Evolutionary conservation across 2,797 vertebrate species (phyloP), one percentile per base, ranked within the genome.

Genomic region (Uromys caudimaculatus): DNA sequence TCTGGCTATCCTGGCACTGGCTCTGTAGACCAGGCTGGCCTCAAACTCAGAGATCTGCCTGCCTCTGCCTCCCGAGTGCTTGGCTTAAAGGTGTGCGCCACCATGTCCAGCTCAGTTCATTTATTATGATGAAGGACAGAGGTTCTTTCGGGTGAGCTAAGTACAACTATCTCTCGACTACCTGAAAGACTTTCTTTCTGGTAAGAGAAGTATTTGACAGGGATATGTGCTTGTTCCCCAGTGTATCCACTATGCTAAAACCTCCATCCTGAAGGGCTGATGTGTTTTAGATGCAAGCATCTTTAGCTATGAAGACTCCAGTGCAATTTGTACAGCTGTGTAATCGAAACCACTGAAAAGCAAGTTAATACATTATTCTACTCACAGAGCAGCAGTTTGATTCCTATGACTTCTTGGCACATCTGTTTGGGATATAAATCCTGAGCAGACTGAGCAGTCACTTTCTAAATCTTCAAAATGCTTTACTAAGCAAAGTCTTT

Each of bases 361-460:
- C 97, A 95, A 97, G 96, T 98, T 98, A 97, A 98, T 98, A 92
- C 97, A 97, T 98, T 97, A 97, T 97, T 97, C 96, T 90, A 75
- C 93, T 98, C 97, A 97, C 97, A 96, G 89, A 97, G 89, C 83
- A 97, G 98, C 97, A 90, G 91, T 98, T 98, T 98, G 98, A 97
- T 98, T 98, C 97, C 98, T 97, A 94, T 95, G 98, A 97, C 97
- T 98, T 97, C 97, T 96, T 98, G 98, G 98, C 98, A 97, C 98
- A 97, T 98, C 97, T 98, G 95, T 95, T 97, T 97, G 97, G 95
- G 95, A 97, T 97, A 98, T 98, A 98, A 99, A 98, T 98, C 98
- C 98, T 98, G 96, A 89, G 93, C 94, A 96, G 90, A 92, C 94
- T 96, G 96, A 98, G 94, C 93, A 87, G 96, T 98, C 97, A 96